Evolutionary conservation across 2,113 vertebrate genomes (phyloP).

Genomic region (Hydrolagus affinis): DNA sequence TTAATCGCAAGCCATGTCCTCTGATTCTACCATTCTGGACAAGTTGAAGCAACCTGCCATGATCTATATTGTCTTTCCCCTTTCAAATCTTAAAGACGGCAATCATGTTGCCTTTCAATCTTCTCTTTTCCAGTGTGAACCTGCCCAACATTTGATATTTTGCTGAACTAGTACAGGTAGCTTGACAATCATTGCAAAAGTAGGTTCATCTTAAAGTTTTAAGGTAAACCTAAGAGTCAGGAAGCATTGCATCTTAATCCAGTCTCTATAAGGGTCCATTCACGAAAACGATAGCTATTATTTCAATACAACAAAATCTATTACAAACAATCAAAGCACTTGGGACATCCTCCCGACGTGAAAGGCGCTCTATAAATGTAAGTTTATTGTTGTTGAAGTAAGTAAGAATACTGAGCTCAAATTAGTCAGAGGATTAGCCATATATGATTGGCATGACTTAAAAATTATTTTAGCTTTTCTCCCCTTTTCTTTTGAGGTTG

Average conservation of each 20-base stretch:
- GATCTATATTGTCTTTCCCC: no score
- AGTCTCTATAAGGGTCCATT: no score
- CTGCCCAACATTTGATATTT: not conserved
- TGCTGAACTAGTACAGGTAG: not conserved
- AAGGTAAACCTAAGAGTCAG: no score
- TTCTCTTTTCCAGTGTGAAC: no score
- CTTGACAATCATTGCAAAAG: not conserved
- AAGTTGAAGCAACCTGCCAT: no score
- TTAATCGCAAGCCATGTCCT: no score
- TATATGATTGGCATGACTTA: not conserved
- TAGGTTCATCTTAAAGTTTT: not conserved
- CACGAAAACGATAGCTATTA: not conserved
- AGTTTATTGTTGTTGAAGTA: constrained; percentile 6
- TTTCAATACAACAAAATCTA: not conserved
- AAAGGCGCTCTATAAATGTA: no score
- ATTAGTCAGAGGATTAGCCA: not conserved
- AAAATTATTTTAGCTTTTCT: not conserved
- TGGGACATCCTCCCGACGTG: no score
- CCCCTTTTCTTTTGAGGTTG: no score
- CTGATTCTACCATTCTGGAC: no score
- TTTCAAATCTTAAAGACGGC: no score
- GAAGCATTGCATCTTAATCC: not conserved
- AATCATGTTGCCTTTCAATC: no score
- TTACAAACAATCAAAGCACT: not conserved
- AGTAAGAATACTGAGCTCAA: not conserved